Evolutionary conservation across 2,113 vertebrate species (phyloP), one percentile per base, ranked within the genome.

Genomic region (Tympanuchus pallidicinctus): DNA sequence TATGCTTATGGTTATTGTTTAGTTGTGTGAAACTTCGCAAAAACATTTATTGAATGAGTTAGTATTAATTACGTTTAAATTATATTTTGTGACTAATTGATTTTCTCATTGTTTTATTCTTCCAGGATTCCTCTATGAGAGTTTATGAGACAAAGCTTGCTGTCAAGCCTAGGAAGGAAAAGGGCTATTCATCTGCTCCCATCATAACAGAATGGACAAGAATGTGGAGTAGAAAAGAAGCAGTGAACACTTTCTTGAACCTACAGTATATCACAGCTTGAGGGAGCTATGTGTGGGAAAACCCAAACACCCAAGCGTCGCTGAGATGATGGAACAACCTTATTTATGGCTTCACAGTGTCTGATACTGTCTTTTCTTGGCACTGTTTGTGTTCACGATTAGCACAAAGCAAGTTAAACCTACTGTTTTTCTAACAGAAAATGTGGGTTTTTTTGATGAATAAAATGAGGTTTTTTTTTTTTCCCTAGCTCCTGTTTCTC

Each of bases 41-140:
- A 88, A 96, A 21, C 43, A 78, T 84, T 73, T 92, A 24, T 93
- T 90, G 80, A 95, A 88, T 95, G 83, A 94, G 82, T 96, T 92
- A 96, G 34, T 15, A 48, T 83, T 66, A 96, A 93, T 90, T 94
- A 92, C 78, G 45, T 82, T 90, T 92, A 89, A 91, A 89, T 92
- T 89, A 78, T 38, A 77, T 81, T 79, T 56, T 72, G 30, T 90
- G 88, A 86, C 22, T 94, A 86, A 94, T 42, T 90, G 88, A 95
- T 92, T 95, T 96, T 90, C 92, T 56, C 43, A 90, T 78, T 94
- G 80, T 88, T 94, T 92, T 64, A 71, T 92, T 20, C 83, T 94
- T 93, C n/a, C 57, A 92, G 65, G 0, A 0, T 78, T 90, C 72
- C 57, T 63, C 36, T 64, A 2, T 13, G 59, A 54, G 61, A 88